These are phyloP conservation scores for Bombus picipes DNA, from an alignment of 1,140 invertebrate species.

Conservation along the genomic window DNA sequence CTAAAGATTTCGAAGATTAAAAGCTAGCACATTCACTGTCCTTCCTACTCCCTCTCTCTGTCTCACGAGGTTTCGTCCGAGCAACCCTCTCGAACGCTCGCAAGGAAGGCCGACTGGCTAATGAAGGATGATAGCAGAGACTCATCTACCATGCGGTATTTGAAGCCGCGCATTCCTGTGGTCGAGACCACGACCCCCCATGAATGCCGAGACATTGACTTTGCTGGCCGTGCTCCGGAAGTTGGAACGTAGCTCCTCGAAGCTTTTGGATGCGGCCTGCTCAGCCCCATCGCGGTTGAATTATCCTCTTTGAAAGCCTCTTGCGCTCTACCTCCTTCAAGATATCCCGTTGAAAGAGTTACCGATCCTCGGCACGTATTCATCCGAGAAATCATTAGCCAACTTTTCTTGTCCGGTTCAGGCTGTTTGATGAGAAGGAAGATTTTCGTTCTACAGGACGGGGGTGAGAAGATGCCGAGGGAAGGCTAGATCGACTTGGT, in stretches of 20 bases:
- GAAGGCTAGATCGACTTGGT: conserved; percentile 15
- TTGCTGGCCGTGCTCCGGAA: conserved; percentile 51
- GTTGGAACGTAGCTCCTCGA: conserved; percentile 42
- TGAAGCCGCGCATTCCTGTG: conserved; percentile 59
- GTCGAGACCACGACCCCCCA: conserved; percentile 24
- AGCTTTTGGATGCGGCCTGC: conserved; percentile 39
- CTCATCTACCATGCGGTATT: conserved; percentile 61
- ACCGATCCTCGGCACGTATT: conserved; percentile 12
- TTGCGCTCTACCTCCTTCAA: conserved; percentile 10
- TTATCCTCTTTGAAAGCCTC: conserved; percentile 60
- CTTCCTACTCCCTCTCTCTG: neutral
- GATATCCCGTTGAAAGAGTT: conserved; percentile 46
- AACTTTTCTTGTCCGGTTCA: conserved; percentile 37
- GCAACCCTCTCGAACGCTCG: conserved; percentile 31
- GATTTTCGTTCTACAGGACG: conserved; percentile 1
- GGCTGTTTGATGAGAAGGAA: neutral
- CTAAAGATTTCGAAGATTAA: conserved; percentile 70
- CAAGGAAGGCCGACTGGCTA: conserved; percentile 57
- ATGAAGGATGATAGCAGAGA: conserved; percentile 64
- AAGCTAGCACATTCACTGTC: conserved; percentile 53
- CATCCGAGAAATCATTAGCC: conserved; percentile 49
- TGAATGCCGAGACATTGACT: conserved; percentile 67
- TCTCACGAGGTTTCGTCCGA: neutral
- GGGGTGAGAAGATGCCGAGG: neutral
- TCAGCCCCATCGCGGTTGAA: conserved; percentile 51